These are phyloP conservation scores for Hirtodrosophila histrioides DNA, from an alignment of 2,888 invertebrate species.

Conservation along the genomic window DNA sequence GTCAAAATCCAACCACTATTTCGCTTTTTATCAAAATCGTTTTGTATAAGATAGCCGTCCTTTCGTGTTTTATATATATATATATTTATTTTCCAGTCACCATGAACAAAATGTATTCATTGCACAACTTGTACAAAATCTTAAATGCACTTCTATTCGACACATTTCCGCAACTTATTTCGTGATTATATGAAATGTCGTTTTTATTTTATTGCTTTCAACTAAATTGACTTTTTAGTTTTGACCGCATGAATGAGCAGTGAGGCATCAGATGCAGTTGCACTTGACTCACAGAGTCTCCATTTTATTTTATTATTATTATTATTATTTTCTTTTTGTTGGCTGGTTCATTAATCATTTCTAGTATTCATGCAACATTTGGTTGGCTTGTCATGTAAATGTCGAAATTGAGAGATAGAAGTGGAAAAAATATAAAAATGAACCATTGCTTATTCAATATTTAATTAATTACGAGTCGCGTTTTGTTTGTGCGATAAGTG, in stretches of 20 bases:
- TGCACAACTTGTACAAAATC: not conserved
- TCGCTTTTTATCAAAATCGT: too few relatives aligned
- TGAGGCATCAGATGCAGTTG: conserved; percentile 10
- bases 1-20: too few relatives aligned
- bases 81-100: too few relatives aligned
- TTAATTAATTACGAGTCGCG: conserved; percentile 33
- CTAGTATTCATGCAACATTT: conserved; percentile 13
- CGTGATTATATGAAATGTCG: conserved; percentile 1
- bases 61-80: too few relatives aligned
- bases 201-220: conserved; percentile 6
- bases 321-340: not conserved
- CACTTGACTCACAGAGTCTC: conserved; percentile 6
- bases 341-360: conserved; percentile 2
- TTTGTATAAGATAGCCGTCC: too few relatives aligned
- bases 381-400: conserved; percentile 14
- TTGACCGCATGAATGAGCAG: conserved; percentile 12
- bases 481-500: conserved; percentile 19
- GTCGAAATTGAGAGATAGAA: not conserved
- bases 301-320: not conserved
- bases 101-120: not conserved
- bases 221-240: conserved; percentile 10
- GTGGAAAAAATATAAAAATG: conserved; percentile 1
- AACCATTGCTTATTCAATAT: conserved; percentile 26
- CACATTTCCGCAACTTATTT: conserved; percentile 2
- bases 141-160: not conserved